Evolutionary conservation across 2,113 vertebrate species (phyloP).

Genomic region (Serilophus lunatus): DNA sequence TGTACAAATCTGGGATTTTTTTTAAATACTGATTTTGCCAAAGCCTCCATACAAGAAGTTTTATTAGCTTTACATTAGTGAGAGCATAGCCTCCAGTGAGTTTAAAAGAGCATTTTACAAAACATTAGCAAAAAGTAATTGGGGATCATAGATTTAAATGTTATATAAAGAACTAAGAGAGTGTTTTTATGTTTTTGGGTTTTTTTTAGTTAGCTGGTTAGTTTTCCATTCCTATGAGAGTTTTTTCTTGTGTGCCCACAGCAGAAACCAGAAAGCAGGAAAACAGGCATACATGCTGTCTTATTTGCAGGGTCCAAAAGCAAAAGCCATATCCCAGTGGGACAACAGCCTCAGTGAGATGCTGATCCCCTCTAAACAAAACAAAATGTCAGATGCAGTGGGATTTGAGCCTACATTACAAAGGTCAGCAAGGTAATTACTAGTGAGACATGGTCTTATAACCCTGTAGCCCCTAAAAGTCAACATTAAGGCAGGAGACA

Average conservation of each 20-base stretch:
- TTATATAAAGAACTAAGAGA: background rate
- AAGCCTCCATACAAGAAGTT: background rate
- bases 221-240: background rate
- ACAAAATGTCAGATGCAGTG: background rate
- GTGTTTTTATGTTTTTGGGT: rapidly evolving
- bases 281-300: background rate
- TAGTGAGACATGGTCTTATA: background rate
- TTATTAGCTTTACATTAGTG: background rate
- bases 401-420: background rate
- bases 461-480: background rate
- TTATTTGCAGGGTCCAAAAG: background rate
- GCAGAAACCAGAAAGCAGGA: background rate
- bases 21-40: background rate
- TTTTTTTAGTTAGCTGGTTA: background rate
- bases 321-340: background rate
- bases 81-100: background rate
- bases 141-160: background rate
- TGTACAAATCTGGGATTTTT: background rate
- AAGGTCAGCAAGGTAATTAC: background rate
- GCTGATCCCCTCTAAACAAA: background rate
- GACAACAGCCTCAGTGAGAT: background rate
- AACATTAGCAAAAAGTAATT: background rate
- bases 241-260: background rate
- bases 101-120: background rate
- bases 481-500: background rate